Conservation (phyloP, 2,888 invertebrate species). For the Apodemia mormo region DNA sequence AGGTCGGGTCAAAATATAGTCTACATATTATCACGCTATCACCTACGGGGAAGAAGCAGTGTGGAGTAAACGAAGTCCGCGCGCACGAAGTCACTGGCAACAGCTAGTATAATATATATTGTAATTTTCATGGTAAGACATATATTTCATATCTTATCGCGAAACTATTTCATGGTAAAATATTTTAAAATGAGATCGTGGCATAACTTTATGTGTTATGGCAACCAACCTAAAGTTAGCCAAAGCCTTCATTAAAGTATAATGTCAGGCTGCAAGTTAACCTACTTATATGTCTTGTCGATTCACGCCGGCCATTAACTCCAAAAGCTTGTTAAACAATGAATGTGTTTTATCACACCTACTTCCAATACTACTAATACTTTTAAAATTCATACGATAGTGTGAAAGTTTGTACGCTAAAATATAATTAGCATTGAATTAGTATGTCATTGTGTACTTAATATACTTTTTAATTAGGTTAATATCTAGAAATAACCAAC, state of each 20-base stretch:
- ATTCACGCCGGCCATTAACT: conserved; percentile 3
- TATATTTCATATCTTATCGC: too few species aligned
- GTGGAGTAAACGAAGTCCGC: too few species aligned
- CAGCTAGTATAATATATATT: too few species aligned
- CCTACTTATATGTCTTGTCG: conserved; percentile 9
- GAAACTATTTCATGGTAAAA: neutral
- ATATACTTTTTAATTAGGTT: neutral
- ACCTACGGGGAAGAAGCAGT: too few species aligned
- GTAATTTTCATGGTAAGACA: too few species aligned
- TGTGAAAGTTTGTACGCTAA: conserved; percentile 10
- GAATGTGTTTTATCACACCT: neutral
- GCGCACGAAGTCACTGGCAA: too few species aligned
- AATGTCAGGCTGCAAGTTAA: conserved; percentile 9
- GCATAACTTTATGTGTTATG: neutral
- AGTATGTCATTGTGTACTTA: neutral
- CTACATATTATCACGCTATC: too few species aligned
- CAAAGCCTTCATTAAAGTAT: conserved; percentile 6
- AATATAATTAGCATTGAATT: neutral
- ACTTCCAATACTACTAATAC: neutral
- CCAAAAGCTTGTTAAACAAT: conserved; percentile 12
- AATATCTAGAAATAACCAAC: neutral
- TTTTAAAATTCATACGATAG: conserved; percentile 3
- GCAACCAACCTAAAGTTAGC: neutral
- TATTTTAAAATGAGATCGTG: neutral
- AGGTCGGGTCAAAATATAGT: too few species aligned